Evolutionary conservation across 2,797 vertebrate species (phyloP).

Genomic region (Steatocranus sp.): DNA sequence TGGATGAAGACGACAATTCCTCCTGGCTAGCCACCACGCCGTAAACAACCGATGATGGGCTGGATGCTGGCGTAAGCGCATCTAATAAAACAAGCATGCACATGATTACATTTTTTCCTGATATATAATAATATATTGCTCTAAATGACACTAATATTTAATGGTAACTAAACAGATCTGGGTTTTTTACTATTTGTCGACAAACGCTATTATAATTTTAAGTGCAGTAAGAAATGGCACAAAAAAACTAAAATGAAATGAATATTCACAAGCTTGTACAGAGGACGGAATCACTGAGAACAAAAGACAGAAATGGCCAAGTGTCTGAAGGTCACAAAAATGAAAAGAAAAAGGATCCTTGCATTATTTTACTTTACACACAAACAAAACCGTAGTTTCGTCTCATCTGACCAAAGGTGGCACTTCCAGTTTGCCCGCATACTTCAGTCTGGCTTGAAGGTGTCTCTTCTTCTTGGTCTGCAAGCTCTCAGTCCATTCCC

Average conservation of each 20-base stretch:
- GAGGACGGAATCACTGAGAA: neutral
- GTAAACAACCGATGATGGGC: conserved; percentile 85
- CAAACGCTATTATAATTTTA: neutral
- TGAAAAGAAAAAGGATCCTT: neutral
- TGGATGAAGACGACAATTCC: conserved; percentile 74
- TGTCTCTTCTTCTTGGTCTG: neutral
- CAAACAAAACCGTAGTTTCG: neutral
- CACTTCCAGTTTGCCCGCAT: neutral
- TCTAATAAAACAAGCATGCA: conserved; percentile 65
- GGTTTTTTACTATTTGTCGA: neutral
- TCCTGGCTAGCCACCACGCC: conserved; percentile 71
- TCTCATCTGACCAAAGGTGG: neutral
- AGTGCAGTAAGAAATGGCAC: neutral
- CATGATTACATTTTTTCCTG: neutral
- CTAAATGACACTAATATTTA: neutral
- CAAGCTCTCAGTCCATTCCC: neutral
- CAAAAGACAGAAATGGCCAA: neutral
- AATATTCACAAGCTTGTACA: neutral
- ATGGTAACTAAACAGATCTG: neutral
- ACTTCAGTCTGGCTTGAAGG: neutral
- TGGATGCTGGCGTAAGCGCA: conserved; percentile 91
- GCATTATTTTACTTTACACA: neutral
- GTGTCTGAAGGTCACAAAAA: neutral
- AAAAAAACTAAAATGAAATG: neutral
- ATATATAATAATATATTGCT: neutral